phyloP scores from a whole-genome alignment of 2,113 vertebrate species.

The Saguinus imperator region DNA sequence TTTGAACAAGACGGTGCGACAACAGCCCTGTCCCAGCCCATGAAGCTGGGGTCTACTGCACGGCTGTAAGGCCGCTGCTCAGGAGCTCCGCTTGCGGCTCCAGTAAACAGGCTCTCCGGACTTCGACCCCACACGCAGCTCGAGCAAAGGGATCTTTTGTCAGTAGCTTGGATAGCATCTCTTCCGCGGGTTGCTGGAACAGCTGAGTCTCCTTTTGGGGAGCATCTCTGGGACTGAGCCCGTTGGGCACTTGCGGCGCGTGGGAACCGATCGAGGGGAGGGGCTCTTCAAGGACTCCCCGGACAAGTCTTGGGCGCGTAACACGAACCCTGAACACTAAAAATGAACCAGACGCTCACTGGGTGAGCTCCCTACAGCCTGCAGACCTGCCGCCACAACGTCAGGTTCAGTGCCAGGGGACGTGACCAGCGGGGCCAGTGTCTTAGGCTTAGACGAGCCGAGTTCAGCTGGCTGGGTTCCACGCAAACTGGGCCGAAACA shows the following conservation, averaged over 20 bases:
- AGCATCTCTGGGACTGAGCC: neutral
- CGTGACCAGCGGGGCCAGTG: neutral
- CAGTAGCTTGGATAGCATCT: neutral
- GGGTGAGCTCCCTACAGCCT: neutral
- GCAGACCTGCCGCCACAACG: neutral
- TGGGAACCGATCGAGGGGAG: neutral
- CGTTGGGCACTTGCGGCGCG: accelerated
- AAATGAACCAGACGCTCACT: accelerated
- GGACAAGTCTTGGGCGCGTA: accelerated
- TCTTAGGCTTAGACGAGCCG: neutral
- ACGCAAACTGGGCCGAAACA: neutral
- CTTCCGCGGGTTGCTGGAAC: neutral
- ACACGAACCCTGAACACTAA: neutral
- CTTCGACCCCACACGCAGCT: neutral
- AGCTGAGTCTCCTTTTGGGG: neutral
- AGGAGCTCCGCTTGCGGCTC: neutral
- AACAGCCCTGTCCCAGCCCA: neutral
- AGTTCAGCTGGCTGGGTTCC: neutral
- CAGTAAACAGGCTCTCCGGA: neutral
- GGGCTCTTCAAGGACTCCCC: neutral
- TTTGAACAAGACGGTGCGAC: neutral
- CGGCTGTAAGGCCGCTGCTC: accelerated
- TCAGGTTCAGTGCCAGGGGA: neutral
- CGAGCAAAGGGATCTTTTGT: neutral
- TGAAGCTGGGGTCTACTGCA: neutral